A percentile compares a stretch with the other conserved stretches of the same genome.
These are phyloP conservation scores for Drosophila ustulata DNA, from an alignment of 2,888 invertebrate species.

Conservation along the genomic window DNA sequence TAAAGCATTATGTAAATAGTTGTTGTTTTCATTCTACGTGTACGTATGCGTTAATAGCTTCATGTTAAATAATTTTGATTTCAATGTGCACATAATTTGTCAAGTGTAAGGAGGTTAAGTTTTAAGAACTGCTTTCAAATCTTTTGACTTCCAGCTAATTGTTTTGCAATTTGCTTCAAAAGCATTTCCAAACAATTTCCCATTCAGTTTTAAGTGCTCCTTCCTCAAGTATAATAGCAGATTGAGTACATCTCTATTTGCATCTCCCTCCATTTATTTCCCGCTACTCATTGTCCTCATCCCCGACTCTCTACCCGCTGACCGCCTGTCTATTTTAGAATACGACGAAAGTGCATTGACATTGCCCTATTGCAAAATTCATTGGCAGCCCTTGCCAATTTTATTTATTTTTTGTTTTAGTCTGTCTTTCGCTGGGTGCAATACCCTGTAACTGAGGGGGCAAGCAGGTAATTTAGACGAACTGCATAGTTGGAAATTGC, in stretches of 20 bases:
- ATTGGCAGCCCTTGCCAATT: constrained; percentile 73
- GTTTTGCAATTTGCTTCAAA: constrained; percentile 35
- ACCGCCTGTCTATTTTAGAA: constrained; percentile 56
- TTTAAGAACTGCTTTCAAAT: constrained; percentile 8
- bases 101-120: constrained; percentile 5
- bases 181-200: constrained; percentile 46
- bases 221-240: constrained; percentile 28
- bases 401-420: constrained; percentile 41
- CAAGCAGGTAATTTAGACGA: neutral
- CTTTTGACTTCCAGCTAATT: constrained; percentile 46
- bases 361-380: constrained; percentile 69
- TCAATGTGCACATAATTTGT: neutral
- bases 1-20: constrained; percentile 1
- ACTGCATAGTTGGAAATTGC: neutral
- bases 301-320: neutral
- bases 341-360: constrained; percentile 70
- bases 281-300: constrained; percentile 1
- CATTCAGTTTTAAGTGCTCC: constrained; percentile 46
- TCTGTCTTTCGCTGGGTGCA: constrained; percentile 30
- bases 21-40: constrained; percentile 9
- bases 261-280: constrained; percentile 4
- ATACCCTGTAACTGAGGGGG: constrained; percentile 27
- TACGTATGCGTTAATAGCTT: neutral
- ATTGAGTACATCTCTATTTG: constrained; percentile 39
- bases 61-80: neutral